These are phyloP conservation scores for Actenoides hombroni DNA, from an alignment of 2,113 vertebrate genomes.

Conservation along the genomic window DNA sequence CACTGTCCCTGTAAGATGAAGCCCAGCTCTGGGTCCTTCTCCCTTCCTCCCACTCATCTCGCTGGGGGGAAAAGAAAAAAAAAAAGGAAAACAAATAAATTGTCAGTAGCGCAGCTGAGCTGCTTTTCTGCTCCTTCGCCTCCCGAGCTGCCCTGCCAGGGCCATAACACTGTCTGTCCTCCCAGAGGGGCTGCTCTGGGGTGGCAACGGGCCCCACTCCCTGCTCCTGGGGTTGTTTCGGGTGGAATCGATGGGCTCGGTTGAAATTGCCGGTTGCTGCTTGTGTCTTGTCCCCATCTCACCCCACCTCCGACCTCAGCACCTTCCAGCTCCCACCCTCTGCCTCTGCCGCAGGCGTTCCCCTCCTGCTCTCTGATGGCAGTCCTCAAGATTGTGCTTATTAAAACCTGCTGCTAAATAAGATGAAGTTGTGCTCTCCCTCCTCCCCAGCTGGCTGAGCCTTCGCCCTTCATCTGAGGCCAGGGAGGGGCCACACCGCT, in stretches of 20 bases:
- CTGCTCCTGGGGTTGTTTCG: fast-evolving
- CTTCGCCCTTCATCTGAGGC: not conserved
- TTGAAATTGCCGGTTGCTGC: not conserved
- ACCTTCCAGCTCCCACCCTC: not conserved
- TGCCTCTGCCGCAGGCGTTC: not conserved
- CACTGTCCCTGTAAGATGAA: not conserved
- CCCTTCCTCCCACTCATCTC: not conserved
- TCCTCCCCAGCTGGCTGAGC: not conserved
- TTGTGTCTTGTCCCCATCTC: not conserved
- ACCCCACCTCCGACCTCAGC: not conserved
- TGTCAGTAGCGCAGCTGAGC: not conserved
- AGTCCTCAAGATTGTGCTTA: not conserved
- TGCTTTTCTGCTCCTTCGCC: not conserved
- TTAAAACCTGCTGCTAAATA: not conserved
- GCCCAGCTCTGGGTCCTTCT: not conserved
- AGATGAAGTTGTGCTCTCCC: not conserved
- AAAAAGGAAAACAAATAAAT: not conserved
- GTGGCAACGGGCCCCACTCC: not conserved
- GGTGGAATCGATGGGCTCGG: not conserved
- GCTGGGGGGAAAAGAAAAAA: not conserved
- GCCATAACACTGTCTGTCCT: too few species aligned
- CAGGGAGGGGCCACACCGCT: fast-evolving
- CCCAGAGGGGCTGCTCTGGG: too few species aligned
- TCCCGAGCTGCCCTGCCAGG: not conserved
- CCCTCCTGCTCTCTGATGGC: not conserved